These are phyloP conservation scores for Lepus americanus DNA, from an alignment of 2,113 vertebrate genomes.

Conservation along the genomic window DNA sequence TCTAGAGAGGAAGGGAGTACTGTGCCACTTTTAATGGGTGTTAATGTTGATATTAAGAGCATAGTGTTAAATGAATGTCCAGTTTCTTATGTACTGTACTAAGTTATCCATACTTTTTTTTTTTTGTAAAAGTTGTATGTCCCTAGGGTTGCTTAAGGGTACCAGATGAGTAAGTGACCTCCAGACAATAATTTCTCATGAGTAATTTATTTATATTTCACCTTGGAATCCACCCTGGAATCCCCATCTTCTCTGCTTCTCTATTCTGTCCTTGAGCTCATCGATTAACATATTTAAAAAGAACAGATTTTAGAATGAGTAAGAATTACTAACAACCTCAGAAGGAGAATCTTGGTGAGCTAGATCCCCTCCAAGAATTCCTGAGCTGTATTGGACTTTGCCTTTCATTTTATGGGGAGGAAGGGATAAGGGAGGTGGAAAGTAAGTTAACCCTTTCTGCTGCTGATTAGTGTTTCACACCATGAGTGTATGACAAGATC, in stretches of 20 bases:
- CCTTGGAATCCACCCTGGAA: background rate
- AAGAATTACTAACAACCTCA: background rate
- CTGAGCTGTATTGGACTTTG: background rate
- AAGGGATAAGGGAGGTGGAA: background rate
- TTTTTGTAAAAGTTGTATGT: background rate
- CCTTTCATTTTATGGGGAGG: background rate
- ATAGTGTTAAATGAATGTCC: background rate
- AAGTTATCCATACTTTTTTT: background rate
- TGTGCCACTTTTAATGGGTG: background rate
- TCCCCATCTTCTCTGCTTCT: background rate
- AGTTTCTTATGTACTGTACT: background rate
- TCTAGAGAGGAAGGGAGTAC: background rate
- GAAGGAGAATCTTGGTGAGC: background rate
- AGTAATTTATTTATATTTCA: background rate
- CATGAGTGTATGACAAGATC: conserved; percentile 6
- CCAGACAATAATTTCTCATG: background rate
- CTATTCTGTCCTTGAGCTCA: background rate
- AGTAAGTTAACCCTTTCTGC: background rate
- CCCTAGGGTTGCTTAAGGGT: background rate
- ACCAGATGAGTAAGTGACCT: background rate
- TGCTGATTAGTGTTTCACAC: conserved; percentile 15
- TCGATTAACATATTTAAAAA: background rate
- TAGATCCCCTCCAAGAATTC: background rate
- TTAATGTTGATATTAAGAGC: background rate
- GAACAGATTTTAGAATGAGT: background rate